Conservation (phyloP, 2,888 invertebrate genomes). For the Ochropleura leucogaster region DNA sequence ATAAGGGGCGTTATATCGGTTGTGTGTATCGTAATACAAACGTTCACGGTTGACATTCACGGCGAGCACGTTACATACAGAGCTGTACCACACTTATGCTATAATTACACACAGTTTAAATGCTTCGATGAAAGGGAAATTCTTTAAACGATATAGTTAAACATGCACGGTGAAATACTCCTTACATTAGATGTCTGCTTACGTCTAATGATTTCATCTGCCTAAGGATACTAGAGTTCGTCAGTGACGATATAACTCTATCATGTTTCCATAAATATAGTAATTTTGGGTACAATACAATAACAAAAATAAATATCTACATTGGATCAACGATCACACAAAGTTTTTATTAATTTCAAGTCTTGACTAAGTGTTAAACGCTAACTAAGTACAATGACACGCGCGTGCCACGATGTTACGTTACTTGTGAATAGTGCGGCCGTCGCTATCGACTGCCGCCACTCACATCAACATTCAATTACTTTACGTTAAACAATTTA, state of each 20-base stretch:
- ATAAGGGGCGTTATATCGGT: constrained; percentile 70
- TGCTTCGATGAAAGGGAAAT: constrained; percentile 81
- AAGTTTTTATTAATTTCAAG: constrained; percentile 83
- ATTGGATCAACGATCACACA: constrained; percentile 88
- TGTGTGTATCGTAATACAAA: constrained; percentile 59
- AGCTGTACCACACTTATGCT: constrained; percentile 74
- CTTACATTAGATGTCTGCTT: constrained; percentile 62
- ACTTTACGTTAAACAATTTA: constrained; percentile 74
- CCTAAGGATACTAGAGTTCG: constrained; percentile 66
- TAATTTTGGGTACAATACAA: constrained; percentile 88
- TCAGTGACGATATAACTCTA: constrained; percentile 77
- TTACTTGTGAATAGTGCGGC: constrained; percentile 56
- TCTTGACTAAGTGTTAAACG: constrained; percentile 86
- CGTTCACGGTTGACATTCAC: constrained; percentile 66
- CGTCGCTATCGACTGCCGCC: constrained; percentile 68
- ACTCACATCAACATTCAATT: constrained; percentile 56
- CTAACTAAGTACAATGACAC: constrained; percentile 89
- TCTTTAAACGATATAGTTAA: constrained; percentile 68
- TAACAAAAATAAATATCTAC: constrained; percentile 91
- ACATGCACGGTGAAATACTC: constrained; percentile 68
- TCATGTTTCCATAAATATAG: constrained; percentile 84
- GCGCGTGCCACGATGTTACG: constrained; percentile 68
- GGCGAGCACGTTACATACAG: constrained; percentile 71
- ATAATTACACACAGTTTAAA: constrained; percentile 84
- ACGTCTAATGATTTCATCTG: constrained; percentile 66